Percentiles rank a stretch among this genome's conserved stretches.
phyloP scores from a whole-genome alignment of 2,797 vertebrate species.

The Crotalus adamanteus region DNA sequence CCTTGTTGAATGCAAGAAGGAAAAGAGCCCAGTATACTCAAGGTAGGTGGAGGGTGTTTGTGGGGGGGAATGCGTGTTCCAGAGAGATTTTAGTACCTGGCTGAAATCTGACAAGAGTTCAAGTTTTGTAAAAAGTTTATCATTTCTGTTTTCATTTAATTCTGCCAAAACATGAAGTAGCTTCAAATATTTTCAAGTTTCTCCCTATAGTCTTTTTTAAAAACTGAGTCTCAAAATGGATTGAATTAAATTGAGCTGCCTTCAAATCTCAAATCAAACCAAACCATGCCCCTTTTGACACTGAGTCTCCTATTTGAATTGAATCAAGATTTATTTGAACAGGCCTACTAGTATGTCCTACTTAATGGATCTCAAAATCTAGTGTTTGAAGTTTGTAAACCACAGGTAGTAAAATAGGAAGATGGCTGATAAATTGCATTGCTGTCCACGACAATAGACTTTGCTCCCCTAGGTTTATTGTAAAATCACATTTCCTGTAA shows the following conservation, averaged over 20 bases:
- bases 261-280: not conserved
- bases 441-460: not conserved
- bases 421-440: not conserved
- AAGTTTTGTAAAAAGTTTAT: not conserved
- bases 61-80: not conserved
- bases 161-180: not conserved
- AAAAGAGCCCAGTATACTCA: not conserved
- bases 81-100: not conserved
- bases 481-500: not conserved
- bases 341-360: not conserved
- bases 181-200: not conserved
- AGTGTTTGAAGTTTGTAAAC: not conserved
- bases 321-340: not conserved
- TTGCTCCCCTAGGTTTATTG: not conserved
- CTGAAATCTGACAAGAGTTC: not conserved
- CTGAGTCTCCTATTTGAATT: not conserved
- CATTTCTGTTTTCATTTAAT: not conserved
- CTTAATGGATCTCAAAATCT: not conserved
- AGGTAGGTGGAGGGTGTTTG: no score
- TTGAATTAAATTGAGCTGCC: not conserved
- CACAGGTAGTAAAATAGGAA: not conserved
- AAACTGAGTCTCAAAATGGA: not conserved
- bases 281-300: not conserved
- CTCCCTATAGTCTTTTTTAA: not conserved
- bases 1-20: not conserved